Base-by-base conservation (phyloP, 37 sponge, comb jelly and placozoan species). In the Oopsacas minuta region DNA sequence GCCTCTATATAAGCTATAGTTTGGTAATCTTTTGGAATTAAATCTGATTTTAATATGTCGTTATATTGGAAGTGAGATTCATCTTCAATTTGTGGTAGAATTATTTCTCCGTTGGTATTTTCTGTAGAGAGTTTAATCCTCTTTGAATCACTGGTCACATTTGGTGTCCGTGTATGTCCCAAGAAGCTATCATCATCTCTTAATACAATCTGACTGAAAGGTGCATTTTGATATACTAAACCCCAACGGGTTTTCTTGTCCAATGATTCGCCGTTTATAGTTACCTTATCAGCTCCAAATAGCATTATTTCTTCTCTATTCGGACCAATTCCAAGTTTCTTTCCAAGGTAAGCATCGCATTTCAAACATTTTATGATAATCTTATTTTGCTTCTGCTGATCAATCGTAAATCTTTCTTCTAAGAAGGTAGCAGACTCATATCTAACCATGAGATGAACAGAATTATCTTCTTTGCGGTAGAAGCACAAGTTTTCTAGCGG, bases 301-400 rank as follows among this genome's bases (percentile, higher is more conserved):
- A n/a, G 1, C 5, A 61, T 20, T 61, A n/a, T 5, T 25, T 10
- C 20, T 25, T 61, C 20, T 3, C 30, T 34, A 3, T n/a, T 61
- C 28, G 75, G 75, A 61, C 75, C 75, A 61, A 61, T 61, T 3
- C 32, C 32, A 12, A 61, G 75, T n/a, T 61, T 61, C 75, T 61
- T 61, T 61, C 75, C 75, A 3, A 61, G 22, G 28, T n/a, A 25
- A 12, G 17, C 22, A 32, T 61, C 1, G 28, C 75, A 61, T 3
- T n/a, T 3, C 28, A 10, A n/a, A 61, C 75, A 61, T n/a, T n/a
- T n/a, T 5, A 25, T 61, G 28, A 61, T n/a, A 34, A 3, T 12
- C 7, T 61, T 12, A 3, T 61, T 12, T 12, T 12, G 22, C 3
- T 34, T 3, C 7, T 10, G 17, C 28, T 10, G 22, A 61, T 61